Base-by-base conservation (phyloP, 2,113 vertebrate species). In the Semnornis frantzii region DNA sequence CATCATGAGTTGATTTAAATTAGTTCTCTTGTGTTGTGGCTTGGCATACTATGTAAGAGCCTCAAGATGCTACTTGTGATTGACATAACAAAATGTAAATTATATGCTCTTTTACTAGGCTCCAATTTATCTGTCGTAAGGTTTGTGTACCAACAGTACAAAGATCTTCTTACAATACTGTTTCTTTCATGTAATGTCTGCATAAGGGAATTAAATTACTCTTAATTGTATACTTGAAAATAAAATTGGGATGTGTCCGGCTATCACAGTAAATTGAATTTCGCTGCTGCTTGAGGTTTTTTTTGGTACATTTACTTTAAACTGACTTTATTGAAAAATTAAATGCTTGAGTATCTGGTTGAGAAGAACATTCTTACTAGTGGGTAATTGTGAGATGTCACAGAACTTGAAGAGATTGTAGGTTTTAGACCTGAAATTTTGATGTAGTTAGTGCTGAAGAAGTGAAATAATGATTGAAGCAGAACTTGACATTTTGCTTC, bases 31-130 rank as follows among this genome's bases (percentile, higher is more conserved):
- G 9, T 59, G 57, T 85, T 96, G 94, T 72, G 82, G 80, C 89
- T 95, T 96, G 79, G 57, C 7, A 16, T 77, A 39, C 73, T 95
- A 17, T 69, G 91, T 85, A 95, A 93, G 94, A 96, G 58, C 82
- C 60, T 94, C 28, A 33, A 94, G 94, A 94, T 92, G 92, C 87
- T 94, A 19, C 90, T 95, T 54, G 70, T 94, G 94, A 95, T 95
- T 94, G 96, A 93, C 89, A 85, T 69, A 92, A 89, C 91, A 97
- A 95, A 97, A 96, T 96, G 84, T 94, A 96, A 97, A 95, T 91
- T 97, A 85, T 68, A 93, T 90, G 70, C 95, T 97, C 69, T 72
- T 97, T 97, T 96, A 82, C 91, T 94, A 92, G 89, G 55, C 76
- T 94, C 93, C 92, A 91, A 94, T 96, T 97, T 93, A 94, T 97